A percentile compares a stretch with the other conserved stretches of the same genome.
Conservation (phyloP, 2,113 vertebrate genomes). For the Atherinomorus stipes region DNA sequence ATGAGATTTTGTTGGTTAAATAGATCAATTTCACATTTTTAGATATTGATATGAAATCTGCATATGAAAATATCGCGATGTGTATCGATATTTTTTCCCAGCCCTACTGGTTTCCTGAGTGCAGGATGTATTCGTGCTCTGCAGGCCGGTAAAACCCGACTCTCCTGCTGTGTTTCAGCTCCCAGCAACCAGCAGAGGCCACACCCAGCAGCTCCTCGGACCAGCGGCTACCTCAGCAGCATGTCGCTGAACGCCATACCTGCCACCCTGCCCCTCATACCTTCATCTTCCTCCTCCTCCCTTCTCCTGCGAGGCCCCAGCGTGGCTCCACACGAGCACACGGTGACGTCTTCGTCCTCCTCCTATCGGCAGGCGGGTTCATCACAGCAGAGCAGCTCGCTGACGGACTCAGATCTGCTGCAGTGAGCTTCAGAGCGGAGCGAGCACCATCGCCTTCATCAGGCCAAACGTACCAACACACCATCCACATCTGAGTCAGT, state of each 20-base stretch:
- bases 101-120: too few species aligned
- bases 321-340: slow-evolving; percentile 48
- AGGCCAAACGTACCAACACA: neutral
- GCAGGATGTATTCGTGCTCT: too few species aligned
- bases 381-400: slow-evolving; percentile 46
- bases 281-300: slow-evolving; percentile 33
- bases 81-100: too few species aligned
- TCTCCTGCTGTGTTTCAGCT: slow-evolving; percentile 44
- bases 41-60: too few species aligned
- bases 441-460: neutral
- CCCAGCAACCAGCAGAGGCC: slow-evolving; percentile 38
- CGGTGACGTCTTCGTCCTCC: slow-evolving; percentile 26
- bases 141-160: too few species aligned
- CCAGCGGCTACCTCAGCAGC: slow-evolving; percentile 40
- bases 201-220: slow-evolving; percentile 16
- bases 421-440: slow-evolving; percentile 31
- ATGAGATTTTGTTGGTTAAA: too few species aligned
- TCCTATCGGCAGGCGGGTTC: slow-evolving; percentile 25
- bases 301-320: slow-evolving; percentile 29
- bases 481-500: neutral
- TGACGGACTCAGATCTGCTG: slow-evolving; percentile 43
- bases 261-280: slow-evolving; percentile 11
- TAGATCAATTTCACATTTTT: too few species aligned
- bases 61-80: too few species aligned
- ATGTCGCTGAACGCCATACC: neutral